phyloP scores from a whole-genome alignment of 2,888 invertebrate genomes.

The Tortricodes alternella region DNA sequence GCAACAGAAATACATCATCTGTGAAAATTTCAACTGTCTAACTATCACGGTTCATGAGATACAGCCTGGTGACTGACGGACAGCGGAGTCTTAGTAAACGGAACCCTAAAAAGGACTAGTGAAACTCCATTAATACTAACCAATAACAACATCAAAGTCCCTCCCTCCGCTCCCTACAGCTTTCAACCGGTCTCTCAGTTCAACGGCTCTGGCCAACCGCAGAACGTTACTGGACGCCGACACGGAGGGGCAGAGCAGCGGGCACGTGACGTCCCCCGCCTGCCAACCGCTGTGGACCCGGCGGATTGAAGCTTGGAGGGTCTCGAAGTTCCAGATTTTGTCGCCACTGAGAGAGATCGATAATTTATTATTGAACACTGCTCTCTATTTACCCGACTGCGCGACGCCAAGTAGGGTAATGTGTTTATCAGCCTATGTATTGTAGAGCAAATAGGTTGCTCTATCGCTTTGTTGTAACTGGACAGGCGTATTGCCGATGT shows the following conservation, averaged over 20 bases:
- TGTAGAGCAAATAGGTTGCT: too few species aligned
- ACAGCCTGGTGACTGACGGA: too few species aligned
- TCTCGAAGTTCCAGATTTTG: slow-evolving; percentile 68
- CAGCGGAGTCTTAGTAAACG: too few species aligned
- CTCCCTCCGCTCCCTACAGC: slow-evolving; percentile 26
- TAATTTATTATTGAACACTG: too few species aligned
- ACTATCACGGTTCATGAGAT: too few species aligned
- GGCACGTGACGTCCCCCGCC: slow-evolving; percentile 40
- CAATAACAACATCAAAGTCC: slow-evolving; percentile 37
- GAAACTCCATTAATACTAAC: slow-evolving; percentile 38
- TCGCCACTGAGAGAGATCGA: slow-evolving; percentile 68
- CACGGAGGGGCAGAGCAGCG: slow-evolving; percentile 32
- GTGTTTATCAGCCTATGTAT: too few species aligned
- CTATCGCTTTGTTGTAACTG: too few species aligned
- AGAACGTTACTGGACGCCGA: slow-evolving; percentile 38
- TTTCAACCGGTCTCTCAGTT: slow-evolving; percentile 37
- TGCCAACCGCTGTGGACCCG: slow-evolving; percentile 47
- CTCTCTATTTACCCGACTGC: too few species aligned
- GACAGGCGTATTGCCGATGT: too few species aligned
- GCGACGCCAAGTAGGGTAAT: too few species aligned
- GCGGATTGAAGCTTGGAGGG: slow-evolving; percentile 42
- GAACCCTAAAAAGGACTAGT: neutral
- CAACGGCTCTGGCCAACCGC: slow-evolving; percentile 33
- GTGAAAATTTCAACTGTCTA: too few species aligned
- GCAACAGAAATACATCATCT: too few species aligned